Conservation (phyloP, 2,113 vertebrate genomes). For the Sorex fumeus region DNA sequence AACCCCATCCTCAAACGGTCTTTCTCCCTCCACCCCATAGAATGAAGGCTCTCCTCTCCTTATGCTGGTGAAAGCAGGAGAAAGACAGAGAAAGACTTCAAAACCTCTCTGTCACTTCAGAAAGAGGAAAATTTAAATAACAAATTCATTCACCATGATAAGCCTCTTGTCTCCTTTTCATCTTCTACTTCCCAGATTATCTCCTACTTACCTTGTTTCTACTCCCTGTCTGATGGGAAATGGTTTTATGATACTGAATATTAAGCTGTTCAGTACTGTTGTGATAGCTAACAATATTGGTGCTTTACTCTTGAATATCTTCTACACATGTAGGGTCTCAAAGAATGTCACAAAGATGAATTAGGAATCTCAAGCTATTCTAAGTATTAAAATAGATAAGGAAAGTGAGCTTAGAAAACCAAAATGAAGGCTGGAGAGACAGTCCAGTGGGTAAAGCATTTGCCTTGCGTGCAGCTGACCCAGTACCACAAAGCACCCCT, state of each 20-base stretch:
- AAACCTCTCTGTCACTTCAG: slow-evolving; percentile 64
- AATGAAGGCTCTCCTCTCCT: slow-evolving; percentile 43
- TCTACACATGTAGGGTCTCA: background rate
- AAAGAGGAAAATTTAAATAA: slow-evolving; percentile 68
- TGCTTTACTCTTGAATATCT: background rate
- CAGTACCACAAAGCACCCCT: too few relatives aligned
- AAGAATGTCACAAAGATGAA: slow-evolving; percentile 45
- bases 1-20: background rate
- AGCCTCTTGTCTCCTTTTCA: slow-evolving; percentile 38
- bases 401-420: slow-evolving; percentile 7
- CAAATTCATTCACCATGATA: slow-evolving; percentile 63
- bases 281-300: background rate
- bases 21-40: background rate
- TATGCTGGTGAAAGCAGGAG: slow-evolving; percentile 53
- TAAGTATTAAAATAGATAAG: slow-evolving; percentile 12
- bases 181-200: slow-evolving; percentile 14
- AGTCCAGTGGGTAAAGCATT: too few relatives aligned
- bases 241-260: slow-evolving; percentile 49
- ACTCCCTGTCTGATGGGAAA: background rate
- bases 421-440: background rate
- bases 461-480: too few relatives aligned
- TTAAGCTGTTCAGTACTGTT: background rate
- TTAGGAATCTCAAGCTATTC: background rate
- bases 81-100: slow-evolving; percentile 61
- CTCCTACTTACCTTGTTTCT: slow-evolving; percentile 36